A percentile compares a stretch with the other conserved stretches of the same genome.
These are phyloP conservation scores for Neolamprologus falcicula DNA, from an alignment of 2,113 vertebrate species.

Conservation along the genomic window DNA sequence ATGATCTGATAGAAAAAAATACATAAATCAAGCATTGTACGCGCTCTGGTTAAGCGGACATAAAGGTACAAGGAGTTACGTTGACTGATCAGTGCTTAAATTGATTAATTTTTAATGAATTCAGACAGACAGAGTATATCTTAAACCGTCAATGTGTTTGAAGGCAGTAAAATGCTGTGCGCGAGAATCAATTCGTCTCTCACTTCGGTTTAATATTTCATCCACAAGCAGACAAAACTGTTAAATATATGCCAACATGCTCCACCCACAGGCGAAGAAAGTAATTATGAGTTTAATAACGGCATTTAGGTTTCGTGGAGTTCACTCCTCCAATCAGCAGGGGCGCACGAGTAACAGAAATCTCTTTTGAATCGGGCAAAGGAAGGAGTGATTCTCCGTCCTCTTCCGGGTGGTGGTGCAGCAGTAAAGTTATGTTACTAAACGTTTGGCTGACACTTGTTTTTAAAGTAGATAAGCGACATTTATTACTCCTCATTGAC, in stretches of 20 bases:
- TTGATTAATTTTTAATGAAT: not conserved
- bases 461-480: not conserved
- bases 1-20: not conserved
- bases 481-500: fast-evolving
- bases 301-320: not conserved
- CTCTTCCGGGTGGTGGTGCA: not conserved
- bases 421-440: not conserved
- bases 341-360: not conserved
- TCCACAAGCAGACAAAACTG: not conserved
- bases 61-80: not conserved
- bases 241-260: not conserved
- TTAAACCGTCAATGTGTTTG: not conserved
- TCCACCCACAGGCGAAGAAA: slow-evolving; percentile 4
- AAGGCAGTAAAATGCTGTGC: not conserved
- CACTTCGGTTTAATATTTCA: not conserved
- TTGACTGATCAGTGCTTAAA: not conserved
- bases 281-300: not conserved
- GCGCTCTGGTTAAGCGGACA: not conserved
- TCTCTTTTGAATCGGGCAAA: too few species aligned
- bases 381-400: not conserved
- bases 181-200: not conserved
- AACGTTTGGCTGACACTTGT: not conserved
- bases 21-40: not conserved
- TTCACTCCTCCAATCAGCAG: slow-evolving; percentile 16
- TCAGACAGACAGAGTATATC: not conserved